phyloP scores from a whole-genome alignment of 2,888 invertebrate genomes.

The Ormyrus rosae region DNA sequence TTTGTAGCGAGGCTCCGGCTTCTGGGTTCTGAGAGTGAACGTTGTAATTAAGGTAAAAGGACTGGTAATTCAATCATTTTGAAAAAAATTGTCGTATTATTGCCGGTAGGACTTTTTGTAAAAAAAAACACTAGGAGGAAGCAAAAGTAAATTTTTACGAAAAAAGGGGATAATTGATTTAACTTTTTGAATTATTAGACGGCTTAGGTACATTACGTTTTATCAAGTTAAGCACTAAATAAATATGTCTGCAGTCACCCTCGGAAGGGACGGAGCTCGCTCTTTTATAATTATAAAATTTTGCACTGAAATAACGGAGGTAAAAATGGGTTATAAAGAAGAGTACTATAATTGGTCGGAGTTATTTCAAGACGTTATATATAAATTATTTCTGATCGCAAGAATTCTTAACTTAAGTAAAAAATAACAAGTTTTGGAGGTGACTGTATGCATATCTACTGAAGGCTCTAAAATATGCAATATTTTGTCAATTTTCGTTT shows the following conservation, averaged over 20 bases:
- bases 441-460: no score
- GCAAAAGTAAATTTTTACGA: no score
- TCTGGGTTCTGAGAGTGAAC: background rate
- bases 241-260: no score
- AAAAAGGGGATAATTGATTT: no score
- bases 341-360: background rate
- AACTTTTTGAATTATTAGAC: no score
- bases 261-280: background rate
- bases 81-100: no score
- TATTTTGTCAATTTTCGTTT: no score
- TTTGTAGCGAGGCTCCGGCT: background rate
- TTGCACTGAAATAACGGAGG: conserved; percentile 37
- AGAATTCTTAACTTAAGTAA: background rate
- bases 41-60: background rate
- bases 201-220: no score
- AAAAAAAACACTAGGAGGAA: no score
- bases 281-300: conserved; percentile 53
- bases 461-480: background rate
- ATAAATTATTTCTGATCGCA: conserved; percentile 4
- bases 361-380: conserved; percentile 3
- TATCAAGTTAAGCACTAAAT: no score
- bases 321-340: conserved; percentile 29
- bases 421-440: background rate
- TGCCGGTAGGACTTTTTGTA: no score
- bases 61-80: background rate